Percentiles rank a stretch among this genome's conserved stretches.
phyloP scores from a whole-genome alignment of 2,113 vertebrate genomes.

The Centrocercus urophasianus region DNA sequence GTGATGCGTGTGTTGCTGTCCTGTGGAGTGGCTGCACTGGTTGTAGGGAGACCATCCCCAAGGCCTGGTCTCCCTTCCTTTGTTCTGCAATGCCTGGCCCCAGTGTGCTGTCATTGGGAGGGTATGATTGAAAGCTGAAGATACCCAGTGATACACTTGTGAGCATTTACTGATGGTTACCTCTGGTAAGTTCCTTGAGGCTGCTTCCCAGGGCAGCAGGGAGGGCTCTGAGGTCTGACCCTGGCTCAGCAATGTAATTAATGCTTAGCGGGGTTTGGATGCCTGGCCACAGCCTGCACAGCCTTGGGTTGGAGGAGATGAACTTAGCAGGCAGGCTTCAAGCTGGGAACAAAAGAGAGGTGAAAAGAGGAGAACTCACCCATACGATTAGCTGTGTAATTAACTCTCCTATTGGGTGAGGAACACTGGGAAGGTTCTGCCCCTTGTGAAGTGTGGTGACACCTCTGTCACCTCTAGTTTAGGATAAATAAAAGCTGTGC shows the following conservation, averaged over 20 bases:
- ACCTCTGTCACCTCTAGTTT: neutral
- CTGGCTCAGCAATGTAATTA: neutral
- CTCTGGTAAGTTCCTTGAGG: accelerated
- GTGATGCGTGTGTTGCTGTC: neutral
- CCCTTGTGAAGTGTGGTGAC: neutral
- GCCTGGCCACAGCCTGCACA: neutral
- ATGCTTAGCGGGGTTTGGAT: accelerated
- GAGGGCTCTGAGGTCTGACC: neutral
- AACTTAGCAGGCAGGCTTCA: neutral
- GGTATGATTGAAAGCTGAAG: neutral
- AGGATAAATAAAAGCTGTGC: neutral
- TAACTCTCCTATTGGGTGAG: neutral
- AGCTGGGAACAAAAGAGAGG: neutral
- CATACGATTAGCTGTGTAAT: neutral
- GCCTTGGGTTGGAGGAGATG: neutral
- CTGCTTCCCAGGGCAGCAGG: neutral
- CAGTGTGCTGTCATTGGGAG: accelerated
- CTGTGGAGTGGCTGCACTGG: accelerated
- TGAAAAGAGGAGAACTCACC: neutral
- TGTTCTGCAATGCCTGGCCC: accelerated
- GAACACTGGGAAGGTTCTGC: neutral
- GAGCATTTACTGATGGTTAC: neutral
- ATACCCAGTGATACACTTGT: neutral
- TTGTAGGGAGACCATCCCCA: neutral
- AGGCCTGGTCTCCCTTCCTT: neutral